A percentile compares a stretch with the other conserved stretches of the same genome.
Evolutionary conservation across 2,113 vertebrate species (phyloP).

Genomic region (Neolamprologus brichardi): DNA sequence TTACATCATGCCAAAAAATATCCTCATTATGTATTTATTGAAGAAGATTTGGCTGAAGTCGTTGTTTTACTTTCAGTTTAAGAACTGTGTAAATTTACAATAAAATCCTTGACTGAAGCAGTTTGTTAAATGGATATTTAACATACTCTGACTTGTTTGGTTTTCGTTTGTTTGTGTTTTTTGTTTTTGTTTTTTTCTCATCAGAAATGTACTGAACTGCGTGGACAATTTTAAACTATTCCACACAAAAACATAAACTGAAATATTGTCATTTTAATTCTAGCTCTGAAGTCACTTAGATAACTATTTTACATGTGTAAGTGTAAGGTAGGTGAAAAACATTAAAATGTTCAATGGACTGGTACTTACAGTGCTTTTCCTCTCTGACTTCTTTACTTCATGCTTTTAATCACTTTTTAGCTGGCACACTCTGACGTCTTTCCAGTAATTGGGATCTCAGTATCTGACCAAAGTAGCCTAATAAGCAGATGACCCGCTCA

Average conservation of each 20-base stretch:
- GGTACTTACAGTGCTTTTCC: neutral
- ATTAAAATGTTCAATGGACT: neutral
- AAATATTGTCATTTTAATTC: neutral
- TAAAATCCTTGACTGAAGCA: constrained; percentile 50
- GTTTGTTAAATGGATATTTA: neutral
- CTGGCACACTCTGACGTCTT: rapidly evolving
- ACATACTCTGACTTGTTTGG: neutral
- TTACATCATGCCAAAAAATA: constrained; percentile 47
- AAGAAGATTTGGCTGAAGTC: constrained; percentile 46
- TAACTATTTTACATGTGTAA: neutral
- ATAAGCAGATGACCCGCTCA: no score
- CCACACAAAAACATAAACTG: neutral
- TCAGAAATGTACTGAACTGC: neutral
- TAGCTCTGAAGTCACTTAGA: neutral
- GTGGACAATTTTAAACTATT: neutral
- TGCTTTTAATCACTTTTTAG: neutral
- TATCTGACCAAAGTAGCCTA: neutral
- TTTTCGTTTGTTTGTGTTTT: neutral
- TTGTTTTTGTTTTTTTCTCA: neutral
- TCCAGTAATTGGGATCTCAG: neutral
- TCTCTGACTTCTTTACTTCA: neutral
- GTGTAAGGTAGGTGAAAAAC: neutral
- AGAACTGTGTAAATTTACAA: constrained; percentile 56
- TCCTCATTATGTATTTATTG: constrained; percentile 59
- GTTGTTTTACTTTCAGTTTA: constrained; percentile 47